A percentile compares a stretch with the other conserved stretches of the same genome.
phyloP scores from a whole-genome alignment of 2,888 invertebrate genomes.

The Epinotia brunnichana region DNA sequence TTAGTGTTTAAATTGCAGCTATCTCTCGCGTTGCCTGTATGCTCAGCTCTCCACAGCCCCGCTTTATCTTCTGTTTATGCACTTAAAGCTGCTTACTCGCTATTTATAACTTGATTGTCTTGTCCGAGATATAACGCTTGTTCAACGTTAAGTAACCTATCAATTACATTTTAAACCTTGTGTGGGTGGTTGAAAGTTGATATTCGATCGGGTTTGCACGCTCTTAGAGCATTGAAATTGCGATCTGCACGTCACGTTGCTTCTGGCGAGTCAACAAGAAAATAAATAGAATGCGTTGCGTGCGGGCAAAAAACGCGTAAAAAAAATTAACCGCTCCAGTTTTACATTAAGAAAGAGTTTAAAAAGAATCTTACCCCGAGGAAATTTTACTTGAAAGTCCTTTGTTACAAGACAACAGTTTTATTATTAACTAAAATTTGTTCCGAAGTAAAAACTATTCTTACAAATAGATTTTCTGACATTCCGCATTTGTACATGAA shows the following conservation, averaged over 20 bases:
- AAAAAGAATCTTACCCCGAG: too few species aligned
- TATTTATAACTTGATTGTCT: slow-evolving; percentile 37
- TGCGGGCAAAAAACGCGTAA: background rate
- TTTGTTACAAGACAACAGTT: background rate
- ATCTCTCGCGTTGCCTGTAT: slow-evolving; percentile 13
- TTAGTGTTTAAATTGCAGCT: slow-evolving; percentile 12
- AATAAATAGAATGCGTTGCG: slow-evolving; percentile 9
- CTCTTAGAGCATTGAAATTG: background rate
- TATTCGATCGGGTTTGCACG: background rate
- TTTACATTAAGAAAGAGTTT: background rate
- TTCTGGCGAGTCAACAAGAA: slow-evolving; percentile 13
- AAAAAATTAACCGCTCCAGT: background rate
- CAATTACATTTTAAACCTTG: background rate
- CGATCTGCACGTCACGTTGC: slow-evolving; percentile 16
- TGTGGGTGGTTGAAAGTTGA: background rate
- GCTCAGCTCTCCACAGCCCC: slow-evolving; percentile 21
- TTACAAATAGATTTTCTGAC: too few species aligned
- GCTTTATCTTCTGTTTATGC: slow-evolving; percentile 37
- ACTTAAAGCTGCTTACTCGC: slow-evolving; percentile 24
- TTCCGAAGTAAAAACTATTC: background rate
- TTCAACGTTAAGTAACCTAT: background rate
- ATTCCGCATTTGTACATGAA: too few species aligned
- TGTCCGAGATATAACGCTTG: slow-evolving; percentile 23
- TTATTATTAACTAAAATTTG: background rate
- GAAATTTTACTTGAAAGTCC: too few species aligned